Base-by-base conservation (phyloP, 1,140 invertebrate genomes). In the Drosophila ironensis region DNA sequence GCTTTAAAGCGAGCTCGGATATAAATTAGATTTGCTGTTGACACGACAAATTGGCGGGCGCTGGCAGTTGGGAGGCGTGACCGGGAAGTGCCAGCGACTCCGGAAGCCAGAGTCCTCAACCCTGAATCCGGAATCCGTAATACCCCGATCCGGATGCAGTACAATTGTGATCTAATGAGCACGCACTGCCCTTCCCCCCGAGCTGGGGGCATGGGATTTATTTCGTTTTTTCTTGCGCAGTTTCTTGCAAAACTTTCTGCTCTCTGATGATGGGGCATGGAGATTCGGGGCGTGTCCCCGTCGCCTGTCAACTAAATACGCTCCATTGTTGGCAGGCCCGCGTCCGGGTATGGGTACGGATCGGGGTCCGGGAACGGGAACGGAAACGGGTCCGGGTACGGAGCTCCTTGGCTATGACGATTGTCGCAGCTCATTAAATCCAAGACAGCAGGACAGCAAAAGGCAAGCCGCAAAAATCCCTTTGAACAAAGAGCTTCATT, bases 391-490 rank as follows among this genome's bases (percentile, higher is more conserved):
- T n/a, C n/a, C n/a, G n/a, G n/a, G n/a, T 20, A 7, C 33, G 38
- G 30, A 40, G 37, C 22, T n/a, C 22, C 51, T 27, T 19, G 11
- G 40, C 44, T 19, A 47, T 46, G 54, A 51, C 67, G 56, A 81
- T 72, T 69, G 77, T 75, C 72, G 53, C 68, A 81, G 78, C 78
- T 81, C 77, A 81, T 81, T 81, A 77, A 81, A 84, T 84, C 60
- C 53, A 50, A 59, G 48, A n/a, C n/a, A n/a, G 48, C 20, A 69
- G 20, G 51, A 56, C 24, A 70, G 64, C 52, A 54, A 81, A 82
- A 61, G 53, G 61, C 47, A 72, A 69, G 70, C 76, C 77, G 44
- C 60, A 77, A 72, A 70, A 81, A 81, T 63, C 48, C 67, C 52
- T 82, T 72, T 68, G 53, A 37, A 77, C 75, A 77, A 77, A 73